Evolutionary conservation across 2,797 vertebrate species (phyloP).

Genomic region (Parambassis ranga): DNA sequence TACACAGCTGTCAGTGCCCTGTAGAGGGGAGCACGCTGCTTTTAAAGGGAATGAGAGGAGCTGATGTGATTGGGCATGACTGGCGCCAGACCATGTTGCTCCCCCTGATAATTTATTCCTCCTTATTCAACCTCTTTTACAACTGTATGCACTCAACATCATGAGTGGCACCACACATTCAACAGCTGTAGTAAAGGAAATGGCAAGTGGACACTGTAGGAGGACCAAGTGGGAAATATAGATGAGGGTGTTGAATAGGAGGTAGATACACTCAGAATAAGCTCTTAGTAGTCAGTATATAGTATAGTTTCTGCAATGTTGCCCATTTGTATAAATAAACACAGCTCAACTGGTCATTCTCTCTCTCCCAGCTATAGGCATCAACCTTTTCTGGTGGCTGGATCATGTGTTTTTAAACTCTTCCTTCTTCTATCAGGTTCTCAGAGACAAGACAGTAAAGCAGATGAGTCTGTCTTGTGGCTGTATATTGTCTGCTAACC

Average conservation of each 20-base stretch:
- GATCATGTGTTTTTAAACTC: too few relatives aligned
- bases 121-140: constrained; percentile 1
- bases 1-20: neutral
- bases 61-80: constrained; percentile 27
- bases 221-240: too few relatives aligned
- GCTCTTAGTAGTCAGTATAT: neutral
- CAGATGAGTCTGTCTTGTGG: too few relatives aligned
- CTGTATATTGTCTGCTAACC: too few relatives aligned
- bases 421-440: too few relatives aligned
- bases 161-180: neutral
- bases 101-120: constrained; percentile 15
- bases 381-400: too few relatives aligned
- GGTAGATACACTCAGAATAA: neutral
- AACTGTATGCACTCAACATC: neutral
- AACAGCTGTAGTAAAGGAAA: neutral
- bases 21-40: constrained; percentile 1
- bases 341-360: too few relatives aligned
- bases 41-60: constrained; percentile 8
- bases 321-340: too few relatives aligned
- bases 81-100: constrained; percentile 2
- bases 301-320: too few relatives aligned
- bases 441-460: too few relatives aligned
- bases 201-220: too few relatives aligned
- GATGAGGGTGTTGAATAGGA: neutral
- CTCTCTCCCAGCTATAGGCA: too few relatives aligned